Percentiles rank a stretch among this genome's conserved stretches.
Evolutionary conservation across 2,888 invertebrate species (phyloP).

Genomic region (Polietes domitor): DNA sequence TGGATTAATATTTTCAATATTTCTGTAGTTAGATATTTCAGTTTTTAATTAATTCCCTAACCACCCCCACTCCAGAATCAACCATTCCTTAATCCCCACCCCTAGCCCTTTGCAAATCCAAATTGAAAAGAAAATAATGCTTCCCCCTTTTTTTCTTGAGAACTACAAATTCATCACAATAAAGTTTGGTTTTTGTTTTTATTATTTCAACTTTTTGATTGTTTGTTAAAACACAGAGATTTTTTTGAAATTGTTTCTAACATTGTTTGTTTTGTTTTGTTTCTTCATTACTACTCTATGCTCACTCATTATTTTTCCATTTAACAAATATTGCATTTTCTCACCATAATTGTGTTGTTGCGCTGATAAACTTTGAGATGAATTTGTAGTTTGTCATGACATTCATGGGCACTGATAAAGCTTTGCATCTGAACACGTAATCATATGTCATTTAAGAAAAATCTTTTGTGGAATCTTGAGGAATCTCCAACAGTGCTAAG

Average conservation of each 20-base stretch:
- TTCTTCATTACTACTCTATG: slow-evolving; percentile 2
- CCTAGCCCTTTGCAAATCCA: neutral
- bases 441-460: too few species aligned
- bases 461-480: too few species aligned
- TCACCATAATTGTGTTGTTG: slow-evolving; percentile 30
- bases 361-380: slow-evolving; percentile 44
- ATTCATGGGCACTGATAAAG: too few species aligned
- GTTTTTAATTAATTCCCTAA: slow-evolving; percentile 23
- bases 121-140: neutral
- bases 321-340: slow-evolving; percentile 13
- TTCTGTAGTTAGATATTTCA: slow-evolving; percentile 59
- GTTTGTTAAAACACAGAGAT: slow-evolving; percentile 3
- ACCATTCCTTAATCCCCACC: neutral
- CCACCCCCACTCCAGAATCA: neutral
- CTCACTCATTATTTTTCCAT: neutral
- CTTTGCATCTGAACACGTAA: too few species aligned
- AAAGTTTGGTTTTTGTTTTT: slow-evolving; percentile 60
- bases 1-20: slow-evolving; percentile 13
- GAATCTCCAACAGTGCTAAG: too few species aligned
- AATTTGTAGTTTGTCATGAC: slow-evolving; percentile 63
- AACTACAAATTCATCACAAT: slow-evolving; percentile 65
- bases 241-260: too few species aligned
- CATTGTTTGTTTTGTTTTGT: slow-evolving; percentile 12
- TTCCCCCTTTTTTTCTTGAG: neutral
- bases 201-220: slow-evolving; percentile 17